These are phyloP conservation scores for Malurus elegans DNA, from an alignment of 2,113 vertebrate species.

Conservation along the genomic window DNA sequence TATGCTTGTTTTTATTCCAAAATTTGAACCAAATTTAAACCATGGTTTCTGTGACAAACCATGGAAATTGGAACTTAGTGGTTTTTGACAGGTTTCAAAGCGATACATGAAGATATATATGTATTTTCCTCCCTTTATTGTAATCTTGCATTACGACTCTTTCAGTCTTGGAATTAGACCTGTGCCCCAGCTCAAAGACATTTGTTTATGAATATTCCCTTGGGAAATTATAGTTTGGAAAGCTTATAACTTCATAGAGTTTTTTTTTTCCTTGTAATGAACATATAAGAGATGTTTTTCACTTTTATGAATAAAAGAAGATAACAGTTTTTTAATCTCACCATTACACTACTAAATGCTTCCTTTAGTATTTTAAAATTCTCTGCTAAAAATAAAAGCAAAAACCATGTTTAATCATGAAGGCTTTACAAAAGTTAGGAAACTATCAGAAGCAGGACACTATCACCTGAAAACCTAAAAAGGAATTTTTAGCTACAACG, in stretches of 20 bases:
- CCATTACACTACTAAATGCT: neutral
- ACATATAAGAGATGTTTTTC: neutral
- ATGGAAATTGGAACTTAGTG: neutral
- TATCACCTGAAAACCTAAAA: neutral
- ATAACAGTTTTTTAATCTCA: neutral
- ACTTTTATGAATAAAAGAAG: neutral
- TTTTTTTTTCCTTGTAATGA: neutral
- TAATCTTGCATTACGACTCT: neutral
- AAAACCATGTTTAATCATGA: neutral
- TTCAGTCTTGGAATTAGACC: neutral
- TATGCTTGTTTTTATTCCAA: neutral
- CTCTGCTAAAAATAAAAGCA: neutral
- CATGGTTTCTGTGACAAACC: neutral
- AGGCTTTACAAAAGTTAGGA: neutral
- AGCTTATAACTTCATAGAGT: neutral
- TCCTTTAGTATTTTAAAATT: neutral
- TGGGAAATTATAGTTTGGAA: neutral
- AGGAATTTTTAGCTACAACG: neutral
- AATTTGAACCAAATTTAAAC: neutral
- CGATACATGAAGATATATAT: fast-evolving
- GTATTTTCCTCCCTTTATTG: neutral
- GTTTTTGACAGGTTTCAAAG: neutral
- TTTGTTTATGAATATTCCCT: neutral
- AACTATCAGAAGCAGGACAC: neutral
- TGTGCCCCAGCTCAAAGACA: neutral